Percentiles rank a stretch among this genome's conserved stretches.
Conservation (phyloP, 2,797 vertebrate genomes). For the Clarias platycephalus region DNA sequence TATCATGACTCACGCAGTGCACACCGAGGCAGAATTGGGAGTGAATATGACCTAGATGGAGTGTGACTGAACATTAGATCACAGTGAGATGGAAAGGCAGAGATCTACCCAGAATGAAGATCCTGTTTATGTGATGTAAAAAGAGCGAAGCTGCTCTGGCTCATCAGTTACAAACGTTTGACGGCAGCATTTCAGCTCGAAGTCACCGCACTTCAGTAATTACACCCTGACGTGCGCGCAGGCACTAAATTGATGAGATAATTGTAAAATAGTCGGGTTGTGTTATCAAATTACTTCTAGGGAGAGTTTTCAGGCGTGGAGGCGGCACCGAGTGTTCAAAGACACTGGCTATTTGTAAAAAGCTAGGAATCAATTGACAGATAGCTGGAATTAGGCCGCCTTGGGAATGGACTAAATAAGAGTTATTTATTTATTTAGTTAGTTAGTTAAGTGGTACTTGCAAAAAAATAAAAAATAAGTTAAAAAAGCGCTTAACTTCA, state of each 20-base stretch:
- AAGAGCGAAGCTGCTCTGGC: constrained; percentile 48
- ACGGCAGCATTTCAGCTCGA: constrained; percentile 46
- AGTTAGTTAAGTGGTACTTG: constrained; percentile 17
- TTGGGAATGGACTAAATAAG: constrained; percentile 22
- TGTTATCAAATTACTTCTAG: constrained; percentile 68
- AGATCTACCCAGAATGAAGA: constrained; percentile 43
- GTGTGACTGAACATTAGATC: constrained; percentile 55
- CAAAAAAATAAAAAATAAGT: neutral
- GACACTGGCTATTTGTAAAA: constrained; percentile 57
- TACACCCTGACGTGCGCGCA: constrained; percentile 67
- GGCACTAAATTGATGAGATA: constrained; percentile 75
- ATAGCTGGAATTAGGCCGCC: constrained; percentile 55
- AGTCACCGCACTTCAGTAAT: constrained; percentile 66
- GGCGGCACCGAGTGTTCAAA: constrained; percentile 65
- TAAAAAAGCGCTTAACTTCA: neutral
- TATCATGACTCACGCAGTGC: constrained; percentile 6
- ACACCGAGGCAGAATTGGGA: constrained; percentile 22
- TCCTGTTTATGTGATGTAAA: constrained; percentile 49
- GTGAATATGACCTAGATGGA: constrained; percentile 29
- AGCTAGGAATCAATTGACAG: constrained; percentile 67
- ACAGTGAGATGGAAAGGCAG: constrained; percentile 23
- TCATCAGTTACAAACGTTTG: constrained; percentile 41
- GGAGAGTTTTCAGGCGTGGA: constrained; percentile 56
- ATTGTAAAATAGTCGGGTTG: constrained; percentile 68
- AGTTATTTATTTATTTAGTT: constrained; percentile 20